phyloP scores from a whole-genome alignment of 2,113 vertebrate genomes.

The Collichthys lucidus region DNA sequence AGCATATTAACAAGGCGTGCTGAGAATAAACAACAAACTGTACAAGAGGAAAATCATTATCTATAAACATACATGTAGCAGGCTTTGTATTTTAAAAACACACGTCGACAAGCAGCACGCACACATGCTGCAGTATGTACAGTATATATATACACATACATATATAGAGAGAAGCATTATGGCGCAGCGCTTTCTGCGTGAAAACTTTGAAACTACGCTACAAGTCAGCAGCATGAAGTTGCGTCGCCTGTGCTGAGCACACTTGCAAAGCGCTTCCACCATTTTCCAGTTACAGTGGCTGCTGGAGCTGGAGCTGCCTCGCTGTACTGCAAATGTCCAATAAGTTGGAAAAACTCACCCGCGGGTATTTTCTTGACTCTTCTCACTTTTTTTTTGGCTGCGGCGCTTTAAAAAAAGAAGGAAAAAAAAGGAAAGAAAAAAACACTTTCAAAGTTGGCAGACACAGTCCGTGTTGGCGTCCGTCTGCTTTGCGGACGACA shows the following conservation, averaged over 20 bases:
- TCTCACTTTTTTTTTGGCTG: constrained; percentile 44
- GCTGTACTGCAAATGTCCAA: constrained; percentile 77
- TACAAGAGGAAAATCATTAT: not conserved
- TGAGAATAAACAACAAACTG: not conserved
- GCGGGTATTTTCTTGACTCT: constrained; percentile 62
- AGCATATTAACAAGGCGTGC: not conserved
- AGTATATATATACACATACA: not conserved
- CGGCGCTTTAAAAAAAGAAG: constrained; percentile 14
- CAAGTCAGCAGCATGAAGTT: constrained; percentile 3
- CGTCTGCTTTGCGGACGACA: not conserved
- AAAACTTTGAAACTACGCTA: constrained; percentile 30
- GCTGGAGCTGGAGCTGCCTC: constrained; percentile 23
- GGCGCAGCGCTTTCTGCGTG: not conserved
- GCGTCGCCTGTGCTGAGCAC: constrained; percentile 11
- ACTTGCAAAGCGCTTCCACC: constrained; percentile 71
- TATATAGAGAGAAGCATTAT: not conserved
- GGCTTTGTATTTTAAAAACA: not conserved
- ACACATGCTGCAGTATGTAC: constrained; percentile 1
- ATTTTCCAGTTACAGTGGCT: constrained; percentile 76
- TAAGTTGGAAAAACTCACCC: constrained; percentile 82
- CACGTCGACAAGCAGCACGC: constrained; percentile 27
- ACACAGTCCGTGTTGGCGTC: not conserved
- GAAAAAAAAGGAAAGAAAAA: not conserved
- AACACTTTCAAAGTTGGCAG: not conserved
- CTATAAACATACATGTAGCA: constrained; percentile 15